These are phyloP conservation scores for Drosophila peninsularis DNA, from an alignment of 2,888 invertebrate species.

Conservation along the genomic window DNA sequence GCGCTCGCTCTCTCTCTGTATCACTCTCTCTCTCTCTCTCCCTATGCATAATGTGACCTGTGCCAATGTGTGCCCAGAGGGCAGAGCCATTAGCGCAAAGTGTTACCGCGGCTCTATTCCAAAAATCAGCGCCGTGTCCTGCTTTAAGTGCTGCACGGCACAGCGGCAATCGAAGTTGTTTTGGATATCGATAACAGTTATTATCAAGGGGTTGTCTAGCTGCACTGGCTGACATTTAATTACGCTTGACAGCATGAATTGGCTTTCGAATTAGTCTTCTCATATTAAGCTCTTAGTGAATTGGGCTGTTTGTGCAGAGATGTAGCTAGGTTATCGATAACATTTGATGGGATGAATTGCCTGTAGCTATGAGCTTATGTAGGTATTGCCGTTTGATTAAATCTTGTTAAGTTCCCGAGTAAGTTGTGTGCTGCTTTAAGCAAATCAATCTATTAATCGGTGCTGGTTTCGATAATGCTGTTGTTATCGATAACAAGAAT, in stretches of 20 bases:
- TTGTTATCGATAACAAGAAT: too few relatives aligned
- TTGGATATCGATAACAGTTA: conserved; percentile 19
- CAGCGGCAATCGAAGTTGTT: conserved; percentile 11
- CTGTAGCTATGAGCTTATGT: too few relatives aligned
- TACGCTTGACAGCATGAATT: background rate
- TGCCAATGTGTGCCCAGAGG: conserved; percentile 63
- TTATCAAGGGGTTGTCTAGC: background rate
- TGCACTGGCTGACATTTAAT: background rate
- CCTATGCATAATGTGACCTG: conserved; percentile 72
- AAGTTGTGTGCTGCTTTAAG: too few relatives aligned
- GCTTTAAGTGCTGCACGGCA: background rate
- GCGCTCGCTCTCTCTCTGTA: background rate
- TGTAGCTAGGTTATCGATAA: background rate
- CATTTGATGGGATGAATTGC: too few relatives aligned
- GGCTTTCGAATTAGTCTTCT: background rate
- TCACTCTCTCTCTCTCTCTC: conserved; percentile 32
- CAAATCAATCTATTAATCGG: too few relatives aligned
- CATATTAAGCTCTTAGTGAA: background rate
- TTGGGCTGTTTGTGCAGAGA: background rate
- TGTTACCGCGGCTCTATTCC: conserved; percentile 16
- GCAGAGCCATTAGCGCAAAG: conserved; percentile 61
- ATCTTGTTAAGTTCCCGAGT: too few relatives aligned
- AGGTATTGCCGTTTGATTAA: too few relatives aligned
- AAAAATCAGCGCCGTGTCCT: conserved; percentile 7
- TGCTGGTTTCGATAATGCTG: too few relatives aligned